Percentiles rank a stretch among this genome's conserved stretches.
phyloP scores from a whole-genome alignment of 2,113 vertebrate species.

The Sinosuthora webbiana region DNA sequence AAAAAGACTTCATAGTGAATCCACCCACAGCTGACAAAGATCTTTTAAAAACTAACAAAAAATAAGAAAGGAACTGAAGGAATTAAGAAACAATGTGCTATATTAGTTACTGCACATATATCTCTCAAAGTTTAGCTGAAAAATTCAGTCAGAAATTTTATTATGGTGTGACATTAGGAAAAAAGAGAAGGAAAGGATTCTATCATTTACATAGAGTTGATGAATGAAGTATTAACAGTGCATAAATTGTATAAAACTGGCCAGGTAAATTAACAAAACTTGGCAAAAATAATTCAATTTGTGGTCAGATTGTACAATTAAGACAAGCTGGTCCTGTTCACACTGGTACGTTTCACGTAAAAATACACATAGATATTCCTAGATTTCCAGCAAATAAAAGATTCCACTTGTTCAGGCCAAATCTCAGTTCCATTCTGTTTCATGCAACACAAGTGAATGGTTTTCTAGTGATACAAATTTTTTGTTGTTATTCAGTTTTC shows the following conservation, averaged over 20 bases:
- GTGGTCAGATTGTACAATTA: not conserved
- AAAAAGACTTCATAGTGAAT: not conserved
- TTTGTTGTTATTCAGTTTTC: not conserved
- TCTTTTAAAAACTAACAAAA: not conserved
- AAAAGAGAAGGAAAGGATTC: not conserved
- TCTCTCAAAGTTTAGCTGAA: not conserved
- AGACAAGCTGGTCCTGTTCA: not conserved
- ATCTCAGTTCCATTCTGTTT: not conserved
- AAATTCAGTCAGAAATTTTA: not conserved
- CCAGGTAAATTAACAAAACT: slow-evolving; percentile 11
- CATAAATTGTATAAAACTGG: not conserved
- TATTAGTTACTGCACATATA: not conserved
- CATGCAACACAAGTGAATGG: not conserved
- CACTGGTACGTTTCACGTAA: not conserved
- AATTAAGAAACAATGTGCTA: not conserved
- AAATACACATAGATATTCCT: not conserved
- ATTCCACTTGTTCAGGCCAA: not conserved
- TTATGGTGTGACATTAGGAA: not conserved
- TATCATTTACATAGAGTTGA: not conserved
- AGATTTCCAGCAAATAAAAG: not conserved
- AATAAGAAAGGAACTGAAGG: not conserved
- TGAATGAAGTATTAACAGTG: slow-evolving; percentile 4
- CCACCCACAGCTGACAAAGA: not conserved
- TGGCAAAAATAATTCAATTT: slow-evolving; percentile 22
- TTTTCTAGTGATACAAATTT: not conserved